These are phyloP conservation scores for Cyprinodon brontotheroides DNA, from an alignment of 2,113 vertebrate species.

Conservation along the genomic window DNA sequence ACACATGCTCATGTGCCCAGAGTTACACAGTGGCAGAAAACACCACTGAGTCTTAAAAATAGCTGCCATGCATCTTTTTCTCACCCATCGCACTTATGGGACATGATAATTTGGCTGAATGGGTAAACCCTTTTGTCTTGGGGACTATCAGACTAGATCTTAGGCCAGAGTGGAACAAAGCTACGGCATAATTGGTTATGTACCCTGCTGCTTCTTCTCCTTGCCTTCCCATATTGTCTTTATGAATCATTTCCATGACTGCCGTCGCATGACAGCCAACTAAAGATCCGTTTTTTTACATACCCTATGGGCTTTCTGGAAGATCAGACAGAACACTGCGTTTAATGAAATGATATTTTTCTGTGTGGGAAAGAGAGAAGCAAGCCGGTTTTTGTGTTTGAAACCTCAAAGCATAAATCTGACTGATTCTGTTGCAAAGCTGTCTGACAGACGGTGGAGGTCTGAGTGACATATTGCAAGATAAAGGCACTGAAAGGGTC, in stretches of 20 bases:
- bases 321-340: slow-evolving; percentile 47
- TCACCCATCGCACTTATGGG: slow-evolving; percentile 35
- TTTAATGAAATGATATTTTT: slow-evolving; percentile 23
- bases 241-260: slow-evolving; percentile 47
- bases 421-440: slow-evolving; percentile 48
- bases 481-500: slow-evolving; percentile 47
- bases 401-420: slow-evolving; percentile 31
- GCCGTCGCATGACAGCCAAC: slow-evolving; percentile 50
- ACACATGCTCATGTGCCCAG: slow-evolving; percentile 33
- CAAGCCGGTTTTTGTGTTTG: slow-evolving; percentile 30
- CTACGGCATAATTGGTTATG: slow-evolving; percentile 22
- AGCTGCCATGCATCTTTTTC: slow-evolving; percentile 40
- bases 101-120: slow-evolving; percentile 59
- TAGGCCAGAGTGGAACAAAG: slow-evolving; percentile 12
- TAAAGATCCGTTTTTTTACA: not conserved
- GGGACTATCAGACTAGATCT: slow-evolving; percentile 32
- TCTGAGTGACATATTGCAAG: slow-evolving; percentile 66
- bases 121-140: slow-evolving; percentile 36
- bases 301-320: slow-evolving; percentile 48
- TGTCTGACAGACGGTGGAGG: slow-evolving; percentile 53
- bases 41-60: slow-evolving; percentile 63
- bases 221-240: slow-evolving; percentile 57
- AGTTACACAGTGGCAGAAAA: slow-evolving; percentile 36
- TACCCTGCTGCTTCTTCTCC: slow-evolving; percentile 31
- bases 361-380: slow-evolving; percentile 17